Percentiles rank a stretch among this genome's conserved stretches.
Evolutionary conservation across 2,888 invertebrate genomes (phyloP).

Genomic region (Acrobasis consociella): DNA sequence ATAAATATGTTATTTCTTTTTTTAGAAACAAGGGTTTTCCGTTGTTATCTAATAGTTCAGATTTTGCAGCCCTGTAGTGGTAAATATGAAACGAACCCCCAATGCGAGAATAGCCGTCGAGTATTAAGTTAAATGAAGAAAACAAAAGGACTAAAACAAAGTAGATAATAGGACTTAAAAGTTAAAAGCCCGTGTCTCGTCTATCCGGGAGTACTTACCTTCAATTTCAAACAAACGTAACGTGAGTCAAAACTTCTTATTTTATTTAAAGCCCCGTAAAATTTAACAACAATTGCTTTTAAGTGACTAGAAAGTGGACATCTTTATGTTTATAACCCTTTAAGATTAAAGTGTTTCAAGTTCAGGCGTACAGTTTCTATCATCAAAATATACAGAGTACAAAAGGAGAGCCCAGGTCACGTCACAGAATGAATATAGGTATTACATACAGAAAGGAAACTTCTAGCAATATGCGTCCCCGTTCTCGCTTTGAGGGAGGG

Average conservation of each 20-base stretch:
- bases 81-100: too few relatives aligned
- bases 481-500: too few relatives aligned
- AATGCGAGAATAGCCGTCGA: too few relatives aligned
- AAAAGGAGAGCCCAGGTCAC: not conserved
- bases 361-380: conserved; percentile 35
- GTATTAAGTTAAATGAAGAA: not conserved
- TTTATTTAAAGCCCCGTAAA: conserved; percentile 75
- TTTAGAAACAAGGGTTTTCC: too few relatives aligned
- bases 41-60: too few relatives aligned
- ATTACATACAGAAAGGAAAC: too few relatives aligned
- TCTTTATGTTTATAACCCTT: conserved; percentile 73
- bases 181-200: not conserved
- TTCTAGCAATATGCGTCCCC: too few relatives aligned
- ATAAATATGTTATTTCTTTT: too few relatives aligned
- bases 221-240: conserved; percentile 38
- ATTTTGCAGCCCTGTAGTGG: too few relatives aligned
- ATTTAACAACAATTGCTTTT: conserved; percentile 79
- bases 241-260: conserved; percentile 53
- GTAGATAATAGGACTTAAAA: not conserved
- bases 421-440: too few relatives aligned
- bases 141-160: not conserved
- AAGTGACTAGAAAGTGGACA: conserved; percentile 70
- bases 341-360: conserved; percentile 64
- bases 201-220: not conserved
- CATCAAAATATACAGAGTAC: conserved; percentile 23